Base-by-base conservation (phyloP, 2,888 invertebrate genomes). In the Phalera bucephala region DNA sequence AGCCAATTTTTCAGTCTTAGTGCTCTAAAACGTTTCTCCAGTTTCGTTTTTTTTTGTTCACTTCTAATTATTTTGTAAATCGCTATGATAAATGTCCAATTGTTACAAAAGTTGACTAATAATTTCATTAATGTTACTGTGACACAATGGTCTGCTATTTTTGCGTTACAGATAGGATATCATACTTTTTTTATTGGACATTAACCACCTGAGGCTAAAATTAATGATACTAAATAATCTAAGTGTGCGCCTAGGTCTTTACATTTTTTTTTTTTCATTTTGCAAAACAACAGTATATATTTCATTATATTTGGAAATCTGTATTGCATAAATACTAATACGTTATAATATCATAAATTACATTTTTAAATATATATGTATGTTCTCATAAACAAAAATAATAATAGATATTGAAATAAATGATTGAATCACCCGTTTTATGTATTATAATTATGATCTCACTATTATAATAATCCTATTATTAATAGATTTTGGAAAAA, bases 1-100 rank as follows among this genome's bases (percentile, higher is more conserved):
- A 77, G 79, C 85, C 82, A 73, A 78, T 72, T 76, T 73, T 73
- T 88, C 88, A 89, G 88, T 89, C 88, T 89, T 88, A 84, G 80
- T 85, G 86, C 83, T 88, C 80, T 79, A 83, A 80, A 74, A 65
- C 64, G 61, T 68, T 64, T 66, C 64, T 65, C 64, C 69, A 75
- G 69, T 72, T 68, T 70, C 62, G 50, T 36, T 38, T 55, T 31
- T 46, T 47, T 43, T 40, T 38, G 36, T 36, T 43, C 56, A 34
- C 45, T 17, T 17, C 17, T 46, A 51, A 51, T 44, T 59, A 47
- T 37, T 45, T 53, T 51, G 45, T 58, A 40, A 46, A 33, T 58
- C 54, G 56, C 62, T 68, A 64, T 59, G 64, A 71, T 66, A 49
- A 72, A 75, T 76, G 73, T 67, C 81, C 73, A 72, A 66, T 68